phyloP scores from a whole-genome alignment of 2,113 vertebrate species.

The Panurus biarmicus region DNA sequence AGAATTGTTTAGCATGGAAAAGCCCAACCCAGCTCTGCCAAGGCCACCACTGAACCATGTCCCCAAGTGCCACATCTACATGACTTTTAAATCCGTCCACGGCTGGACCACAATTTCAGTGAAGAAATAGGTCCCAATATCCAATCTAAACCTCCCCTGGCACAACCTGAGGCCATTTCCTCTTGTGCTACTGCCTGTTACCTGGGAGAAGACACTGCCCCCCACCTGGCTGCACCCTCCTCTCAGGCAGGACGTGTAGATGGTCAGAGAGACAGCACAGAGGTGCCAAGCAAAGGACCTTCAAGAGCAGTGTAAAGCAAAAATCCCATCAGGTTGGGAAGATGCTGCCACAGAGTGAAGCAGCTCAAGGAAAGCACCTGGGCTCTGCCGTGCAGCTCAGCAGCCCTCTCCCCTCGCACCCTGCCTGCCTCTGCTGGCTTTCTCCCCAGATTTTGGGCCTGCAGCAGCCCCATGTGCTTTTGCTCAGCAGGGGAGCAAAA shows the following conservation, averaged over 20 bases:
- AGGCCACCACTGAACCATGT: neutral
- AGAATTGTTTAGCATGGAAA: neutral
- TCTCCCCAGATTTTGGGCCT: neutral
- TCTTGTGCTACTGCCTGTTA: neutral
- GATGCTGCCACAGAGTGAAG: fast-evolving
- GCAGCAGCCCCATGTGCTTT: neutral
- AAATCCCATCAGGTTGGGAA: neutral
- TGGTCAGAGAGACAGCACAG: neutral
- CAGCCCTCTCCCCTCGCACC: neutral
- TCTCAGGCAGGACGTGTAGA: fast-evolving
- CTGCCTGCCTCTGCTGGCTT: neutral
- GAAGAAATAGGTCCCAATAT: neutral
- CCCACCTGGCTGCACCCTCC: neutral
- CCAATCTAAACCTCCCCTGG: neutral
- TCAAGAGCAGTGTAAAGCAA: neutral
- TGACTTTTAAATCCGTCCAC: neutral
- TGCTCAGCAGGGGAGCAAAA: neutral
- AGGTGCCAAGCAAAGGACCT: neutral
- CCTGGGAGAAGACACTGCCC: neutral
- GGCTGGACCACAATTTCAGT: neutral
- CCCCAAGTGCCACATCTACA: neutral
- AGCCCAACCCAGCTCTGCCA: neutral
- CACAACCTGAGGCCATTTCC: neutral
- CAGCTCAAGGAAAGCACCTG: neutral
- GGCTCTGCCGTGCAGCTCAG: neutral